These are phyloP conservation scores for Rattus norvegicus DNA, from an alignment of 2,113 vertebrate genomes.

Conservation along the genomic window GRCr8 NC_086032.1:96428001-96428500, in stretches of 20 bases:
- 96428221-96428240: neutral
- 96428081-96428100: constrained; percentile 31
- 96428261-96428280: neutral
- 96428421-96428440: neutral
- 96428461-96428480: neutral
- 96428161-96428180: constrained; percentile 28
- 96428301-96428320: neutral
- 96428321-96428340: neutral
- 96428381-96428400: neutral
- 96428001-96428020: constrained; percentile 52
- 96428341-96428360: constrained; percentile 14
- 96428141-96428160: constrained; percentile 54
- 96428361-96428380: constrained; percentile 11
- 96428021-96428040: constrained; percentile 71
- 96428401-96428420: neutral
- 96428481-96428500: neutral
- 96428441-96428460: neutral
- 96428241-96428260: neutral
- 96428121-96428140: constrained; percentile 10
- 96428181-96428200: rapidly evolving
- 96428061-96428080: constrained; percentile 55
- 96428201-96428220: neutral
- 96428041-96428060: constrained; percentile 38
- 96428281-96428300: neutral
- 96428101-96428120: constrained; percentile 68